These are phyloP conservation scores for Sthenelais limicola DNA, from an alignment of 2,888 invertebrate species.

Conservation along the genomic window DNA sequence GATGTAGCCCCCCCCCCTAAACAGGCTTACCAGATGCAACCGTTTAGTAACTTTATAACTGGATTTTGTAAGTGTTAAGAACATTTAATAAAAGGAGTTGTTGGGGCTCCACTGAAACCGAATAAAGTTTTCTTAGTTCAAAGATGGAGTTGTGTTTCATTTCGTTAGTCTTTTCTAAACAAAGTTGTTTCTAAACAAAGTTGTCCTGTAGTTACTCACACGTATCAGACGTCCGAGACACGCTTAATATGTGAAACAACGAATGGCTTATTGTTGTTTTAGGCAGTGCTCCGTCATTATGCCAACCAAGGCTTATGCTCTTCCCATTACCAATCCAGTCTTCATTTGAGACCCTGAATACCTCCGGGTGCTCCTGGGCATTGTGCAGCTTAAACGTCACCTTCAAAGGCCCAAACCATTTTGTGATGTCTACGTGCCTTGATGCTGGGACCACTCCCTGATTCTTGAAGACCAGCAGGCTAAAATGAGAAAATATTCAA, in stretches of 20 bases:
- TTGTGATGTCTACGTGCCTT: not conserved
- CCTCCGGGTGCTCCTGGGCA: not conserved
- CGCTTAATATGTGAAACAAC: conserved; percentile 4
- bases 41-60: too few species aligned
- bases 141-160: too few species aligned
- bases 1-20: too few species aligned
- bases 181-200: too few species aligned
- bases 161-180: too few species aligned
- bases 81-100: too few species aligned
- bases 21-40: too few species aligned
- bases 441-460: conserved; percentile 8
- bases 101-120: too few species aligned
- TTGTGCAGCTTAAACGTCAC: conserved; percentile 10
- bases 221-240: conserved; percentile 7
- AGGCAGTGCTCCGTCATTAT: conserved; percentile 9
- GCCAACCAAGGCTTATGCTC: not conserved
- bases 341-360: conserved; percentile 18
- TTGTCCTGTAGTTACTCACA: conserved; percentile 8
- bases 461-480: conserved; percentile 16
- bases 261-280: not conserved
- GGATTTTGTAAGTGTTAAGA: too few species aligned
- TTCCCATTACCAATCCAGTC: not conserved
- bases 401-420: conserved; percentile 16
- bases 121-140: too few species aligned
- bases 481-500: not conserved